Evolutionary conservation across 2,888 invertebrate species (phyloP).

Genomic region (Tenthredo distinguenda): DNA sequence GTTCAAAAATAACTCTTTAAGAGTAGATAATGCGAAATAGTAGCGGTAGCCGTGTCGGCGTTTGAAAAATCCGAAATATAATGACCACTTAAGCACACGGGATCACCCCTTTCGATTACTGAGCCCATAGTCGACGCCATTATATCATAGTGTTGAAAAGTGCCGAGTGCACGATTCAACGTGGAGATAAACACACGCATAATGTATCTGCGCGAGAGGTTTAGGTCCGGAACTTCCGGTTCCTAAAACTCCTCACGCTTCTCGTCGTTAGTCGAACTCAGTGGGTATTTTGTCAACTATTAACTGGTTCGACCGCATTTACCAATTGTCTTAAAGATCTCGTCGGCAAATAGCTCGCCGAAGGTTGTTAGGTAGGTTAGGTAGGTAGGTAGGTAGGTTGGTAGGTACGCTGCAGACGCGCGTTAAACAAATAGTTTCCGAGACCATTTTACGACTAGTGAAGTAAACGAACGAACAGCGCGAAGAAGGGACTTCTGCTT

Average conservation of each 20-base stretch:
- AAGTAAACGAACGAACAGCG: constrained; percentile 10
- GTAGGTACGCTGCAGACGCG: constrained; percentile 31
- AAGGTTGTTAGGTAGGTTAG: not conserved
- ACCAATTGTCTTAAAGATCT: constrained; percentile 7
- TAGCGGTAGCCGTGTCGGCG: not conserved
- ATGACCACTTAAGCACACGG: not conserved
- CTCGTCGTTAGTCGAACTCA: no score
- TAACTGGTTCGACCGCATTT: not conserved
- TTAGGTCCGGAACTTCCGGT: constrained; percentile 5
- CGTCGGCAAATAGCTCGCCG: not conserved
- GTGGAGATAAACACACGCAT: no score
- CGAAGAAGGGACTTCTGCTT: not conserved
- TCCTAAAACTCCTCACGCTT: not conserved
- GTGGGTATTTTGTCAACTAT: not conserved
- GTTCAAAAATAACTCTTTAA: not conserved
- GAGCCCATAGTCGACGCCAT: not conserved
- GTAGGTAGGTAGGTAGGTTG: constrained; percentile 8
- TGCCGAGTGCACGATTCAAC: not conserved
- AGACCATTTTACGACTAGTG: constrained; percentile 47
- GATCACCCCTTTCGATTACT: not conserved
- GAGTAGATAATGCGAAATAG: not conserved
- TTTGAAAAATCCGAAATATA: not conserved
- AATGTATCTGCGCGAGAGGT: not conserved
- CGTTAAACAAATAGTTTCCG: constrained; percentile 53
- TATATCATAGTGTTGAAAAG: not conserved